Percentiles rank a stretch among this genome's conserved stretches.
phyloP scores from a whole-genome alignment of 2,113 vertebrate genomes.

The Neofelis nebulosa region DNA sequence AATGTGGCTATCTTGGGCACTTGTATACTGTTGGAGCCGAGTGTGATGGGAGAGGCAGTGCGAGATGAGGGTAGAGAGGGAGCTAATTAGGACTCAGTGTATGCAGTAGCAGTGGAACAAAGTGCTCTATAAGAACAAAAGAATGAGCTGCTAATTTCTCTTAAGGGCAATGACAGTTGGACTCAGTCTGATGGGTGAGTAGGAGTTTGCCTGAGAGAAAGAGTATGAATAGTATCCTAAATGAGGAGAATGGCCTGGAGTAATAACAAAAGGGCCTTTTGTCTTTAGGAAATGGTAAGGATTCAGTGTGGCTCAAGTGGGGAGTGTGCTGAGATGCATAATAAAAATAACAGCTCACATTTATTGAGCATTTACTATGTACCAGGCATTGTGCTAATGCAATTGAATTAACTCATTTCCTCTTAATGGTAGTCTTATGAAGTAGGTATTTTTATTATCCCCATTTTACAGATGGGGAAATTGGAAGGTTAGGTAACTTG shows the following conservation, averaged over 20 bases:
- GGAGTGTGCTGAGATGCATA: background rate
- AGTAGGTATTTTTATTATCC: background rate
- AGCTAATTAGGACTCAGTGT: no score
- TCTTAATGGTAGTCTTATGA: background rate
- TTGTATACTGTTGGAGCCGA: background rate
- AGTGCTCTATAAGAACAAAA: background rate
- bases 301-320: background rate
- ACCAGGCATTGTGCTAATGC: background rate
- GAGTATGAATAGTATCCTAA: background rate
- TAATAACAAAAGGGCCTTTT: background rate
- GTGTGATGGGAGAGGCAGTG: background rate
- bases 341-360: background rate
- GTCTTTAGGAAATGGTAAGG: background rate
- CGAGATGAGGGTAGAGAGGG: background rate
- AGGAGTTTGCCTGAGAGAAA: background rate
- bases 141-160: background rate
- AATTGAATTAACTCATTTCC: background rate
- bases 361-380: background rate
- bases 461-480: conserved; percentile 32
- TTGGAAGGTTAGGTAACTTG: background rate
- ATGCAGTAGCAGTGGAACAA: background rate
- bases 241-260: background rate
- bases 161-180: background rate
- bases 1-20: no score
- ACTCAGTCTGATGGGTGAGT: background rate